Base-by-base conservation (phyloP, 1,140 invertebrate species). In the Ceratosolen fusciceps region DNA sequence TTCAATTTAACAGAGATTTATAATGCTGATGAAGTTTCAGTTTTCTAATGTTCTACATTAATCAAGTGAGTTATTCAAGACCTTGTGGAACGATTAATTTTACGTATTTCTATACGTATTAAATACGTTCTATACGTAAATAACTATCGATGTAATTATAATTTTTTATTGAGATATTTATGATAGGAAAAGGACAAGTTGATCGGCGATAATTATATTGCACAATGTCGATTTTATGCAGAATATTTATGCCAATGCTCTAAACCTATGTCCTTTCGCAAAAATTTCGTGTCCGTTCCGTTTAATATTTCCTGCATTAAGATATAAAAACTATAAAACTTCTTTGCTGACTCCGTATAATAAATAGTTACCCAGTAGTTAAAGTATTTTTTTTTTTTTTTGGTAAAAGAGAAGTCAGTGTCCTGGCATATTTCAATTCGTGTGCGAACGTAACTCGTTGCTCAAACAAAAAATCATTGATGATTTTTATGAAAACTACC, bases 311-410 rank as follows among this genome's bases (percentile, higher is more conserved):
- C 16, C 9, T 37, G 5, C 31, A 3, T 21, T 21, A 37, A 65
- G 14, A 37, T 65, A 8, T 65, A n/a, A 0, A 37, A 65, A 0
- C 26, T 31, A 60, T 65, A 65, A 37, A 65, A 70, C 0, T 70
- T 70, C 31, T 70, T 49, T 47, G 39, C 39, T 29, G 67, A 70
- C 39, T 24, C n/a, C n/a, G n/a, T n/a, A n/a, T n/a, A n/a, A n/a
- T n/a, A n/a, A n/a, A n/a, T n/a, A n/a, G n/a, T n/a, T n/a, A n/a
- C n/a, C n/a, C n/a, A n/a, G n/a, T n/a, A n/a, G n/a, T n/a, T n/a
- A n/a, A n/a, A n/a, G n/a, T n/a, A n/a, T n/a, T n/a, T n/a, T n/a
- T n/a, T n/a, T n/a, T n/a, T n/a, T n/a, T n/a, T n/a, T n/a, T n/a
- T n/a, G n/a, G n/a, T n/a, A n/a, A n/a, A n/a, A n/a, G n/a, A n/a